These are phyloP conservation scores for Lates japonicus DNA, from an alignment of 2,797 vertebrate species.

Conservation along the genomic window DNA sequence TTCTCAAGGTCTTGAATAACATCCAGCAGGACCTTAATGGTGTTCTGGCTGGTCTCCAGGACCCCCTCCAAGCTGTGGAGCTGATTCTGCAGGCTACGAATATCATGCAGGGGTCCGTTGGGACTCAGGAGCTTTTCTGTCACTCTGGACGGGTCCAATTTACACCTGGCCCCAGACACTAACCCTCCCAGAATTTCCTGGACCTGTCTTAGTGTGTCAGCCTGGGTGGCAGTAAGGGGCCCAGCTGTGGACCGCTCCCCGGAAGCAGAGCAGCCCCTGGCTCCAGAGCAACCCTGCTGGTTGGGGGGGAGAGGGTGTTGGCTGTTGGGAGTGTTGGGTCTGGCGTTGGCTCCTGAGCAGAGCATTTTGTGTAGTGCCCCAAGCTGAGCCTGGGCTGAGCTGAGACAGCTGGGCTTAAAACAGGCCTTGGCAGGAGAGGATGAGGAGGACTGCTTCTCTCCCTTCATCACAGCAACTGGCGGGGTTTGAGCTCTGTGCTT, in stretches of 20 bases:
- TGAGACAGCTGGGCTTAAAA: constrained; percentile 85
- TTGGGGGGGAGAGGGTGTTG: constrained; percentile 74
- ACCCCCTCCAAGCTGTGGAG: constrained; percentile 92
- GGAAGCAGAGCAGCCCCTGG: constrained; percentile 71
- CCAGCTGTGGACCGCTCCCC: constrained; percentile 64
- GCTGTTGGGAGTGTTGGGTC: constrained; percentile 77
- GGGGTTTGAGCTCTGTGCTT: constrained; percentile 82
- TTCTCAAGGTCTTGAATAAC: constrained; percentile 95
- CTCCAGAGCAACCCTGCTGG: constrained; percentile 79
- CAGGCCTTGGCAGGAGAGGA: constrained; percentile 83
- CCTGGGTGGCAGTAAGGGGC: constrained; percentile 78
- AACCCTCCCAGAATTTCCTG: constrained; percentile 90
- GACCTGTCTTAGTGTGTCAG: constrained; percentile 85
- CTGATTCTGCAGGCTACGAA: constrained; percentile 87
- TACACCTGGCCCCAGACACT: constrained; percentile 86
- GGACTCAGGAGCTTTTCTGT: constrained; percentile 79
- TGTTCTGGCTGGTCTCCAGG: constrained; percentile 93
- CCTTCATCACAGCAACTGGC: constrained; percentile 78
- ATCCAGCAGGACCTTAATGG: constrained; percentile 91
- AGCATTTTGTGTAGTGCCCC: constrained; percentile 85
- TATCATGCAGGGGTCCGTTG: constrained; percentile 83
- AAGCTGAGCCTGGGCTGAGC: constrained; percentile 84
- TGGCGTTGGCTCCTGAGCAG: constrained; percentile 81
- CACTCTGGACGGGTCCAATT: constrained; percentile 81
- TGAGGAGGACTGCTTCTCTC: constrained; percentile 74